Evolutionary conservation across 2,797 vertebrate genomes (phyloP), one percentile per base, ranked within the genome.

Genomic region (Amblyopsis hoosieri): DNA sequence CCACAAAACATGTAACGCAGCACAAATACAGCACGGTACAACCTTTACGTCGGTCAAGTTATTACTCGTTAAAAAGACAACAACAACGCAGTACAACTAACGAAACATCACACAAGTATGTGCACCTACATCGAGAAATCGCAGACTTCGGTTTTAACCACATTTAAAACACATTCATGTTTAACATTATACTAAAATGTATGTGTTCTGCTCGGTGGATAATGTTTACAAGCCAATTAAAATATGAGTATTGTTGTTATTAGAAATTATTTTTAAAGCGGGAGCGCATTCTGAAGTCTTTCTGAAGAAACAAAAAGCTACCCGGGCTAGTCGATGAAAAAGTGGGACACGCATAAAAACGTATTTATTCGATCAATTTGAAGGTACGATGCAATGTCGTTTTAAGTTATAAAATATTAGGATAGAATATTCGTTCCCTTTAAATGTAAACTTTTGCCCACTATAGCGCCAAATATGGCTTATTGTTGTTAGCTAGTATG

Each of bases 401-500:
- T 13, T 45, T 13, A 5, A 55, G 61, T 63, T 12, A 1, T 7
- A 48, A 29, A 69, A 65, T 63, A 48, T 59, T 15, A n/a, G n/a
- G 3, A 17, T 12, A 12, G 45, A 15, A 0, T 0, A 10, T 45
- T 12, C 55, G 47, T 66, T 62, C 64, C 71, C 72, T 85, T 87
- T 86, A 80, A 86, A 84, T 82, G 74, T 51, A 75, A 91, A 91
- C 89, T 91, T 89, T 85, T 72, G 55, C 66, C 70, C 75, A 64
- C 73, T 62, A 61, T 76, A 91, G 91, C 91, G 91, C 91, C 91
- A 93, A 92, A 92, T 75, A 74, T 67, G 82, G 82, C 66, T 90
- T 84, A 90, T 93, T 92, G 91, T 91, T 92, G 83, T 91, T 91
- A 91, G 89, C 86, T 62, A 91, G 88, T 89, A 89, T 62, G 79